Evolutionary conservation across 1,140 invertebrate species (phyloP).

Genomic region (Antheraea pernyi): DNA sequence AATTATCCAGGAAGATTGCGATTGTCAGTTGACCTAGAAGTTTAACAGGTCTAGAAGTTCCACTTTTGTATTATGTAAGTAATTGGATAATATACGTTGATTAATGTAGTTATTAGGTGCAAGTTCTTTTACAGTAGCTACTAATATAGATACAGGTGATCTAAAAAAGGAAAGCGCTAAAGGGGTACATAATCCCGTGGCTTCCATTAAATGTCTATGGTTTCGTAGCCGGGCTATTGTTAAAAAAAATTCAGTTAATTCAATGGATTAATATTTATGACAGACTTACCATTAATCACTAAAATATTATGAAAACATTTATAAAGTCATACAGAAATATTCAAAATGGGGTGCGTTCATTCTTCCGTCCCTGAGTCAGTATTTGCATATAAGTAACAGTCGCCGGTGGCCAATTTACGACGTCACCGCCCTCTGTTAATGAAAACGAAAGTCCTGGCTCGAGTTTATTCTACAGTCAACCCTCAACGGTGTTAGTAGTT

Average conservation of each 20-base stretch:
- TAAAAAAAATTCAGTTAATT: background rate
- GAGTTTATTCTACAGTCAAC: slow-evolving; percentile 35
- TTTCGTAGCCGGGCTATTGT: no score
- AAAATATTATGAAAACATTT: background rate
- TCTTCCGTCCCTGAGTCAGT: background rate
- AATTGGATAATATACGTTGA: no score
- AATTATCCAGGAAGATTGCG: background rate
- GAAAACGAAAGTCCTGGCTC: slow-evolving; percentile 38
- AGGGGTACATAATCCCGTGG: no score
- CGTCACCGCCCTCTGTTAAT: slow-evolving; percentile 47
- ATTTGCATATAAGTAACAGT: slow-evolving; percentile 30
- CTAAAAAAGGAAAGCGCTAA: no score
- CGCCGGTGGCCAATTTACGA: slow-evolving; percentile 41
- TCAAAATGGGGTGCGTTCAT: background rate
- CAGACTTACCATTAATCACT: background rate
- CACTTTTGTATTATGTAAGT: no score
- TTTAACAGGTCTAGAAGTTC: no score
- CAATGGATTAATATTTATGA: background rate
- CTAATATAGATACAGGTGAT: no score
- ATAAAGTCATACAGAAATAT: background rate
- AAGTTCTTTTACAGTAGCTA: no score
- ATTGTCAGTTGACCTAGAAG: background rate
- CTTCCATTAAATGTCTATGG: no score
- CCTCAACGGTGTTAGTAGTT: slow-evolving; percentile 26
- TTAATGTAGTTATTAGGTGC: no score